These are phyloP conservation scores for Pseudorhombus dupliciocellatus DNA, from an alignment of 2,113 vertebrate species.

Conservation along the genomic window DNA sequence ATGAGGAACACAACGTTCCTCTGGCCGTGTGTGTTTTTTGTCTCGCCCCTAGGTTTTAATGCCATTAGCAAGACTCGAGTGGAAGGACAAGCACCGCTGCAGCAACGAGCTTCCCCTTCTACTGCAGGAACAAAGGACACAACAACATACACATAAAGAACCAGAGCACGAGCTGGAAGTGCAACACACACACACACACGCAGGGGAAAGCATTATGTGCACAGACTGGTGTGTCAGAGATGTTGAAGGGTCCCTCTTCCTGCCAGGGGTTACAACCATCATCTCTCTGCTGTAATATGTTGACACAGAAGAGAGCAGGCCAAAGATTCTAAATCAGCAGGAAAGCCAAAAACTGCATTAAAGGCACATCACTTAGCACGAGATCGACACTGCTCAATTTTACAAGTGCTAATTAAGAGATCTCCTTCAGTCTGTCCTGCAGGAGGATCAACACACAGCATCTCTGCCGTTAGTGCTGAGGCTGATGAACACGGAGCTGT, in stretches of 20 bases:
- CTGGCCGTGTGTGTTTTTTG: constrained; percentile 27
- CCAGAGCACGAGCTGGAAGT: constrained; percentile 11
- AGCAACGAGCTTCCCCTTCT: constrained; percentile 29
- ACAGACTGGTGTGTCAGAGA: not conserved
- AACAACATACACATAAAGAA: not conserved
- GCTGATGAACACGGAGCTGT: constrained; percentile 46
- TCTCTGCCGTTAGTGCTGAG: constrained; percentile 47
- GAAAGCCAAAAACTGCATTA: constrained; percentile 6
- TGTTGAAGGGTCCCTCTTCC: not conserved
- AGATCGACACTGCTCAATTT: constrained; percentile 10
- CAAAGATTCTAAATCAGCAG: not conserved
- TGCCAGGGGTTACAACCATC: constrained; percentile 9
- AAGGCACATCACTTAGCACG: not conserved
- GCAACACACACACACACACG: not conserved
- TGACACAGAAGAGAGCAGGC: not conserved
- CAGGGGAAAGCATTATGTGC: not conserved
- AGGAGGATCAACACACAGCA: constrained; percentile 26
- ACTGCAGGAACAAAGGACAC: constrained; percentile 12
- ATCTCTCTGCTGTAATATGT: constrained; percentile 1
- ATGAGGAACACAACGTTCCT: constrained; percentile 37
- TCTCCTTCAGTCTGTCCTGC: constrained; percentile 8
- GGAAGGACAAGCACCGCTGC: constrained; percentile 53
- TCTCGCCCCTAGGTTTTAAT: constrained; percentile 60
- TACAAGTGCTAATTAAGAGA: constrained; percentile 9
- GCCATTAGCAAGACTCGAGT: constrained; percentile 66